Evolutionary conservation across 2,888 invertebrate species (phyloP).

Genomic region (Amphimallon solstitiale): DNA sequence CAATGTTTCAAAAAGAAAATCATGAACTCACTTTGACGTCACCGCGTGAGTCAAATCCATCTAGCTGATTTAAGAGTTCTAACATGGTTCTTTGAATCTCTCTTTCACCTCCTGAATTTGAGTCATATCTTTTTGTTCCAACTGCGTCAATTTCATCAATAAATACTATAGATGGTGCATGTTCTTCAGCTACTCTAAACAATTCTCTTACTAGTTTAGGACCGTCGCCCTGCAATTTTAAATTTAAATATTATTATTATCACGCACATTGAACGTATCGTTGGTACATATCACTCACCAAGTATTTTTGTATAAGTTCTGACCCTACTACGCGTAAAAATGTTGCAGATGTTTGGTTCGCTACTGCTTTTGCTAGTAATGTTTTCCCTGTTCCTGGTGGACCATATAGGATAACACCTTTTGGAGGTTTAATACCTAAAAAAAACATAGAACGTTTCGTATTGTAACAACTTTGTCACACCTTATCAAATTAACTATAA

Average conservation of each 20-base stretch:
- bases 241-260: neutral
- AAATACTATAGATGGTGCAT: slow-evolving; percentile 99
- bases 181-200: slow-evolving; percentile 99
- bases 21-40: slow-evolving; percentile 90
- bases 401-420: slow-evolving; percentile 98
- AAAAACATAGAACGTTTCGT: slow-evolving; percentile 1
- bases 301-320: slow-evolving; percentile 97
- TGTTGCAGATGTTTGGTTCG: slow-evolving; percentile 99
- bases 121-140: slow-evolving; percentile 98
- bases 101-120: slow-evolving; percentile 98
- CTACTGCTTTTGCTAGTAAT: slow-evolving; percentile 97
- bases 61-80: slow-evolving; percentile 96
- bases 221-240: slow-evolving; percentile 84
- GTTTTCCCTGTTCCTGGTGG: slow-evolving; percentile 99
- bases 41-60: slow-evolving; percentile 96
- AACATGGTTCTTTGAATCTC: slow-evolving; percentile 99
- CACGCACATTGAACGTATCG: neutral
- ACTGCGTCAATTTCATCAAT: slow-evolving; percentile 99
- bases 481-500: no score
- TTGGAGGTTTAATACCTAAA: slow-evolving; percentile 91
- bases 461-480: no score
- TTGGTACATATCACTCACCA: slow-evolving; percentile 66
- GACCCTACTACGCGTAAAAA: slow-evolving; percentile 99
- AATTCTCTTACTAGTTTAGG: slow-evolving; percentile 97
- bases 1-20: no score